phyloP scores from a whole-genome alignment of 2,797 vertebrate genomes.

The Prionace glauca region DNA sequence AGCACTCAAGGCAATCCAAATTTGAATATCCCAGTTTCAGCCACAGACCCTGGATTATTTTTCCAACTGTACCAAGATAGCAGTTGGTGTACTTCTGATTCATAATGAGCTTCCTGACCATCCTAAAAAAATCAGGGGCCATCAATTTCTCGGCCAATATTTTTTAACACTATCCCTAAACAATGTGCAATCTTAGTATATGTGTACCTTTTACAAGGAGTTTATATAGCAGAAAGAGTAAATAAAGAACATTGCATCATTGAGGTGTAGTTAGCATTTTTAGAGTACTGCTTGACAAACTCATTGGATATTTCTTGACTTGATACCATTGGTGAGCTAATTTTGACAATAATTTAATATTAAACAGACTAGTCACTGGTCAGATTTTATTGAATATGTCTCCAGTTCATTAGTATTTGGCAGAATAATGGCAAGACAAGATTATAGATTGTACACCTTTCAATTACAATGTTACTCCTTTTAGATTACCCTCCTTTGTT shows the following conservation, averaged over 20 bases:
- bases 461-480: neutral
- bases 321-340: neutral
- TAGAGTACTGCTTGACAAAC: neutral
- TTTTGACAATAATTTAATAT: neutral
- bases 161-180: too few relatives aligned
- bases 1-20: too few relatives aligned
- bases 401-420: neutral
- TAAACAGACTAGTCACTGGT: neutral
- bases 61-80: too few relatives aligned
- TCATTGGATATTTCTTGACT: neutral
- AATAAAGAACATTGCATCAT: neutral
- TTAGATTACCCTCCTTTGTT: neutral
- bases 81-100: too few relatives aligned
- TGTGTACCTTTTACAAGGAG: neutral
- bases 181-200: too few relatives aligned
- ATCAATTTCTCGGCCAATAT: too few relatives aligned
- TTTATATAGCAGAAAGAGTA: neutral
- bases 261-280: too few relatives aligned
- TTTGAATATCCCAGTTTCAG: too few relatives aligned
- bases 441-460: neutral
- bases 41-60: too few relatives aligned
- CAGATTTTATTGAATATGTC: neutral
- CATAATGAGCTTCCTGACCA: too few relatives aligned
- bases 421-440: neutral
- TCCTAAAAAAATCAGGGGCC: too few relatives aligned